Evolutionary conservation across 1,140 invertebrate genomes (phyloP), one percentile per base, ranked within the genome.

Genomic region (Drosophila sulfurigaster): DNA sequence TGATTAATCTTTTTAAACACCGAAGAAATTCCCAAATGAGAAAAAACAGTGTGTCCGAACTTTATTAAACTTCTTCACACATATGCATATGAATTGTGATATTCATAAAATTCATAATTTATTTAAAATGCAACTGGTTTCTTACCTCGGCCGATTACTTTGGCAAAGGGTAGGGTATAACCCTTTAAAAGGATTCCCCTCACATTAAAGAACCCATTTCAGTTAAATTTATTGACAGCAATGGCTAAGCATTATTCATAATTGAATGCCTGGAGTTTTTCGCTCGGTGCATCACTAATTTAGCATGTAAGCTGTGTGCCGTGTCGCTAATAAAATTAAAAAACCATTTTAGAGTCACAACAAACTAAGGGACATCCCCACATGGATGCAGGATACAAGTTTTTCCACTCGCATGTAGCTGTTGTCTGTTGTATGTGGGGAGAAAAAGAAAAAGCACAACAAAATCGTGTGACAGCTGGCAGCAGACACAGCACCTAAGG

Each of bases 271-370:
- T 10, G 16, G 35, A 38, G 5, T 49, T 52, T 85, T 83, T 83
- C 49, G 72, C 41, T 56, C 35, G 64, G 77, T 88, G 85, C 56
- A 38, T 43, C 54, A 71, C 59, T 88, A 70, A 88, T 83, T 88
- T 88, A 69, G 70, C 70, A 83, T 89, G 80, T 78, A 75, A 82
- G 69, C 80, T 76, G 63, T 80, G 66, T 66, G 59, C 79, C 71
- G 74, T 72, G 77, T 76, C 75, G 79, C 82, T 82, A 80, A 82
- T 87, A 87, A 87, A 87, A 87, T 87, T 88, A 89, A 88, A 88
- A 88, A 88, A 89, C 85, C 62, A 89, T 88, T 88, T 88, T 89
- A 71, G 78, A 73, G 67, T 52, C 54, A 66, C 49, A 79, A 82
- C 82, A 58, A 72, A 72, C 45, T 32, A 57, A 49, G 65, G 51